Base-by-base conservation (phyloP, 30 jellyfish, hydroid and myxozoan genomes). In the Pelagia noctiluca region DNA sequence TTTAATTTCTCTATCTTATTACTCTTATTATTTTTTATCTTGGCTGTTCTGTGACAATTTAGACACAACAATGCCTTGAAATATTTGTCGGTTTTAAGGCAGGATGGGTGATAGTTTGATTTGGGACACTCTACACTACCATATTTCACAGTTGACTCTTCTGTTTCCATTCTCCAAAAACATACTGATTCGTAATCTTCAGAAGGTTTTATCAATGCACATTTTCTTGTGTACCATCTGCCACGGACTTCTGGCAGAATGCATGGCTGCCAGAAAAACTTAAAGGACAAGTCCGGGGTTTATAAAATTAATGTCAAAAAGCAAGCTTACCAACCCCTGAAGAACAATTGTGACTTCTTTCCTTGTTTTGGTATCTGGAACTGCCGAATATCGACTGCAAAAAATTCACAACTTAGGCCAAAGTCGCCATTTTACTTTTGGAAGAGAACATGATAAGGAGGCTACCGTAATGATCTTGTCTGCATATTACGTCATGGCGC, bases 151-250 rank as follows among this genome's bases (percentile, higher is more conserved):
- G 82, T 69, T 22, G 68, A 12, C 31, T 37, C 68, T 25, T 71
- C 69, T 28, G 11, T 46, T 35, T 71, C 69, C 35, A 12, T 24
- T 35, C 67, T 37, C 67, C 83, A 71, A 46, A 28, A 71, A 71
- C 83, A 69, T 22, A 69, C 62, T 12, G 76, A 42, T 35, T 34
- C 12, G 82, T n/a, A n/a, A n/a, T n/a, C 63, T 72, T 47, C 49
- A 29, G 34, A 29, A 21, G 72, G 30, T 34, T 72, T 35, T 49
- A 38, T 47, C 22, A 49, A 37, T 31, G 24, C 75, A 32, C 48
- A 33, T 28, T 73, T 73, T 52, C 73, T 49, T 47, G 85, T 47
- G 71, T 73, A 73, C 85, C 74, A 73, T 24, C 85, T 49, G 72
- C 75, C 73, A 73, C 24, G 75, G 42, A 73, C 31, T 50, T 73